These are phyloP conservation scores for Leguminivora glycinivorella DNA, from an alignment of 1,140 invertebrate species.

Conservation along the genomic window DNA sequence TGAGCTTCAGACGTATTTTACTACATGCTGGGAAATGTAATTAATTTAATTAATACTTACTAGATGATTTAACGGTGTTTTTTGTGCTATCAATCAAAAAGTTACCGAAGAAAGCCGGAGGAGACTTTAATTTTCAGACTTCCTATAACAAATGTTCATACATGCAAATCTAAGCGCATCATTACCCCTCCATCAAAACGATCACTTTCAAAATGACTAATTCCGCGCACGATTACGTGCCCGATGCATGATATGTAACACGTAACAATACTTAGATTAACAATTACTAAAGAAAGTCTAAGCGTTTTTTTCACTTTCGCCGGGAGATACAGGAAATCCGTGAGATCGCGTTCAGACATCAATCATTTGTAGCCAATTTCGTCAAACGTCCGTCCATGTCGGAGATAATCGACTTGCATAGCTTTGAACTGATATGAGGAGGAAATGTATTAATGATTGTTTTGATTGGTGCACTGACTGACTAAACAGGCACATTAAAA, in stretches of 20 bases:
- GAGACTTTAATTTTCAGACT: too few relatives aligned
- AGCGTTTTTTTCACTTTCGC: slow-evolving; percentile 15
- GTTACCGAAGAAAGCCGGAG: too few relatives aligned
- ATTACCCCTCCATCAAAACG: background rate
- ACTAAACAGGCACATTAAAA: too few relatives aligned
- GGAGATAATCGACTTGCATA: background rate
- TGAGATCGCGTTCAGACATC: background rate
- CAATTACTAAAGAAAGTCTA: background rate
- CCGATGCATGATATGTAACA: slow-evolving; percentile 3
- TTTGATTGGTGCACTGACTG: background rate
- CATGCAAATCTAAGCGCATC: background rate
- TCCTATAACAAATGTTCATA: too few relatives aligned
- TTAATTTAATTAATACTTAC: too few relatives aligned
- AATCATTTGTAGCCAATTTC: slow-evolving; percentile 2
- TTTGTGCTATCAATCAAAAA: too few relatives aligned
- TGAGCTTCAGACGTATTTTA: too few relatives aligned
- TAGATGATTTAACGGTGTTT: too few relatives aligned
- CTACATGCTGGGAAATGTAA: too few relatives aligned
- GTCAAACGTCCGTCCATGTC: background rate
- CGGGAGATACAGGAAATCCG: background rate
- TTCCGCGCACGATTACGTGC: slow-evolving; percentile 10
- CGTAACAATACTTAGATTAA: slow-evolving; percentile 15
- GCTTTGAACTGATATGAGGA: background rate
- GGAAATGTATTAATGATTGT: slow-evolving; percentile 6
- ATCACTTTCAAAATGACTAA: background rate